Percentiles rank a stretch among this genome's conserved stretches.
phyloP scores from a whole-genome alignment of 2,888 invertebrate species.

The Toxonevra muliebris region DNA sequence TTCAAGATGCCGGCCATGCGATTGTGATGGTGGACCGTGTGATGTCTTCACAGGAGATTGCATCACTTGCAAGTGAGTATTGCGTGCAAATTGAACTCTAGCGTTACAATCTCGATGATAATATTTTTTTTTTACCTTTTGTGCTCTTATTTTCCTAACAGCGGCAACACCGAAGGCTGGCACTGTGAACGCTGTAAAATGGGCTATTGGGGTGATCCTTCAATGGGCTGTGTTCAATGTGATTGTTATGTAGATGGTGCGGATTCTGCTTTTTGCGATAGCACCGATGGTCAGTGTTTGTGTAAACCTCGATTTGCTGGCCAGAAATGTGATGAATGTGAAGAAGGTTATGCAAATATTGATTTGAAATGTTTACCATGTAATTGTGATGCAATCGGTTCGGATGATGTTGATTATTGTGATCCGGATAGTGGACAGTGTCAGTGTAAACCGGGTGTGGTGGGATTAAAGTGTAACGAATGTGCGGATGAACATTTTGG shows the following conservation, averaged over 20 bases:
- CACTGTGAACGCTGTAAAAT: conserved; percentile 76
- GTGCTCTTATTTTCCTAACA: conserved; percentile 29
- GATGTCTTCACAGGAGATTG: conserved; percentile 86
- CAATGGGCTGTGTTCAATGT: conserved; percentile 76
- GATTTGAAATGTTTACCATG: conserved; percentile 83
- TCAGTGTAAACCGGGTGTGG: conserved; percentile 79
- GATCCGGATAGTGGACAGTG: conserved; percentile 81
- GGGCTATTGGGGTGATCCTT: conserved; percentile 74
- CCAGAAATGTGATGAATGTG: conserved; percentile 76
- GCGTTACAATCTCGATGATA: not conserved
- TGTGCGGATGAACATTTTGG: conserved; percentile 79
- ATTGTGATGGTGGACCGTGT: conserved; percentile 88
- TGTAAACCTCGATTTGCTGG: conserved; percentile 78
- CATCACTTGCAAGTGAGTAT: conserved; percentile 73
- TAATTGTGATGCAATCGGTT: conserved; percentile 77
- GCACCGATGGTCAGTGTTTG: conserved; percentile 77
- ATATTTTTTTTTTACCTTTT: not conserved
- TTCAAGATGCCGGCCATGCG: conserved; percentile 79
- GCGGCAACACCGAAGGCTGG: conserved; percentile 72
- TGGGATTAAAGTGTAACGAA: conserved; percentile 78
- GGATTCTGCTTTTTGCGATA: conserved; percentile 74
- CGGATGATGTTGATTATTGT: conserved; percentile 72
- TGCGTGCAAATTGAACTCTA: too few relatives aligned
- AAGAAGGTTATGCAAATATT: conserved; percentile 75
- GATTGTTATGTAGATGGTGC: conserved; percentile 82